Base-by-base conservation (phyloP, 2,797 vertebrate genomes). In the Eupleurogrammus muticus region DNA sequence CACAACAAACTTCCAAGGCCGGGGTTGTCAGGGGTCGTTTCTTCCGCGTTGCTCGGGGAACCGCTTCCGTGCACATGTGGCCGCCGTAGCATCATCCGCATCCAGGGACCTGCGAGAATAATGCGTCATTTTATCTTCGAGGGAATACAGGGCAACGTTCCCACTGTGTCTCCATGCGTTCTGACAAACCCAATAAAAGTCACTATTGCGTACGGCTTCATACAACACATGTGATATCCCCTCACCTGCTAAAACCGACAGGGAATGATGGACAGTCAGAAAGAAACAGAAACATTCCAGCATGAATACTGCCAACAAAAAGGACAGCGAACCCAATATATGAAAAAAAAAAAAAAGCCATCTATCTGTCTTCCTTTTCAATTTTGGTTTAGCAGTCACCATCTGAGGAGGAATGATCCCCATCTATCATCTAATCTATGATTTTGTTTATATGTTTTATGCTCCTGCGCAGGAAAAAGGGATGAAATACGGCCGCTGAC, bases 401-500 rank as follows among this genome's bases (percentile, higher is more conserved):
- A 64, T 56, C 52, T n/a, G 53, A 68, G 73, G 63, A 65, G n/a
- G 69, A 77, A 56, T 56, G 74, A 87, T 84, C 52, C 57, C 75
- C 61, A 72, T 87, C 65, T 55, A 66, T 82, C 81, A 28, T 28
- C 28, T 28, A 28, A 28, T 83, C 82, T 66, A 84, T 60, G 81
- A 70, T 65, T 65, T 51, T 61, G 66, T 86, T 88, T 75, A 77
- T 73, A 83, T 80, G 69, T 77, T 89, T 85, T 79, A 83, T 86
- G 61, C 75, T 74, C 89, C 80, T 62, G 48, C 69, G 62, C 77
- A 84, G 85, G 69, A 78, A 55, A 73, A 69, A n/a, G n/a, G 62
- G 62, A 87, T 90, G 84, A 92, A 92, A 90, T 90, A 89, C 86
- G 67, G 79, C 69, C 51, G 59, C 72, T 82, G 84, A 86, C 87